phyloP scores from a whole-genome alignment of 2,797 vertebrate species.

The Sebastes jordani region DNA sequence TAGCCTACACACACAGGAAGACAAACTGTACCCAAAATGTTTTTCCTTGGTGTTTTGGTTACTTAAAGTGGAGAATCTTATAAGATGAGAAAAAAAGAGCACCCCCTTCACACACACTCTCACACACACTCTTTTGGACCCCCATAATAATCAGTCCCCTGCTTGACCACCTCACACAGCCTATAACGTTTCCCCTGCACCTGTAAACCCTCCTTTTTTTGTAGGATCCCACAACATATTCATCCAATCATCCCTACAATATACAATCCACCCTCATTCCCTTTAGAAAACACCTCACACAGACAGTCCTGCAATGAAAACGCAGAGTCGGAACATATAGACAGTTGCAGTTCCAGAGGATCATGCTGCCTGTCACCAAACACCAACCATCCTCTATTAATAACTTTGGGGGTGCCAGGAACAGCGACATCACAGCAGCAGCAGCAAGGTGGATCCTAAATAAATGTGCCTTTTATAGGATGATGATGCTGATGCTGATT shows the following conservation, averaged over 20 bases:
- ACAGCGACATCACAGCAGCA: slow-evolving; percentile 27
- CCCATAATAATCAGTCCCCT: slow-evolving; percentile 40
- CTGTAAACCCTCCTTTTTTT: neutral
- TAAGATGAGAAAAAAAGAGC: neutral
- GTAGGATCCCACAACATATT: neutral
- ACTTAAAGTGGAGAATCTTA: slow-evolving; percentile 4
- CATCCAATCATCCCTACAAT: neutral
- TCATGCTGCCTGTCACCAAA: neutral
- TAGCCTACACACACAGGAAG: neutral
- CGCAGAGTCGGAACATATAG: neutral
- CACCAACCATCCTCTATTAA: slow-evolving; percentile 43
- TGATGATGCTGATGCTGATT: slow-evolving; percentile 54
- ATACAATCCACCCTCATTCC: neutral
- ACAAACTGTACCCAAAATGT: neutral
- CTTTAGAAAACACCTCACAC: neutral
- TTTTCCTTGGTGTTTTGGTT: neutral
- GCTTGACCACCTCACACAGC: slow-evolving; percentile 38
- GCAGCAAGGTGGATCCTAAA: slow-evolving; percentile 12
- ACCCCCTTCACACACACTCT: neutral
- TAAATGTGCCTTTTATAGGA: slow-evolving; percentile 44
- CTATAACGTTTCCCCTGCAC: neutral
- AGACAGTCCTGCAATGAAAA: slow-evolving; percentile 13
- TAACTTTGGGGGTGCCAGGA: slow-evolving; percentile 59
- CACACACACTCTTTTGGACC: neutral
- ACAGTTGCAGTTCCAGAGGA: slow-evolving; percentile 13